Base-by-base conservation (phyloP, 1,140 invertebrate species). In the Hylaeus volcanicus region DNA sequence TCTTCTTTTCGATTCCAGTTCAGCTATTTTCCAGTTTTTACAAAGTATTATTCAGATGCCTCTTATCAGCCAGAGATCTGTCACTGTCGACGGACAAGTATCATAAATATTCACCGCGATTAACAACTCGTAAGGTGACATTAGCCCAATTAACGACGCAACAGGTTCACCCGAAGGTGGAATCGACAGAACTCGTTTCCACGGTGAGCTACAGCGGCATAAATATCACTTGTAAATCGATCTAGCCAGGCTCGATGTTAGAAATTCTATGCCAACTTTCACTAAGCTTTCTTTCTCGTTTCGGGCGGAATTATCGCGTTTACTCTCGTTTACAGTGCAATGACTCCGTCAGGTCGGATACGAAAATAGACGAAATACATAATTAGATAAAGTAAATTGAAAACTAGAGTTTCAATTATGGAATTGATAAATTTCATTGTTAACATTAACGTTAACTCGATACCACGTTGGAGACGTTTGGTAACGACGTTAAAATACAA, bases 191-290 rank as follows among this genome's bases (percentile, higher is more conserved):
- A 73, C 41, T 60, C 56, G 56, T 73, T 48, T 15, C 5, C n/a
- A 12, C 3, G 15, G 41, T 9, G 4, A 39, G 6, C 60, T 12
- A 39, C 6, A 37, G 5, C 43, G 4, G 12, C 43, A 3, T 14
- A 41, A 56, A 43, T n/a, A 71, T 71, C 53, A 9, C 8, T 6
- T 1, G 69, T 43, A 37, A 68, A 51, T 68, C 65, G 39, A 71
- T 71, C 69, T 15, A 39, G 39, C 8, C 53, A 43, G 69, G 43
- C 39, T 56, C 53, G 39, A 41, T 5, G 53, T 6, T 71, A 11
- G 69, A 71, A 63, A 74, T 45, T 26, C 58, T 63, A 74, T 74
- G 63, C 58, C 58, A 41, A 51, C 71, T 74, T 74, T 74, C 71
- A 39, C 58, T 58, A 63, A 37, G 58, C 71, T 74, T 63, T 74